Percentiles rank a stretch among this genome's conserved stretches.
phyloP scores from a whole-genome alignment of 1,140 invertebrate species.

The Pseudomyrmex gracilis region DNA sequence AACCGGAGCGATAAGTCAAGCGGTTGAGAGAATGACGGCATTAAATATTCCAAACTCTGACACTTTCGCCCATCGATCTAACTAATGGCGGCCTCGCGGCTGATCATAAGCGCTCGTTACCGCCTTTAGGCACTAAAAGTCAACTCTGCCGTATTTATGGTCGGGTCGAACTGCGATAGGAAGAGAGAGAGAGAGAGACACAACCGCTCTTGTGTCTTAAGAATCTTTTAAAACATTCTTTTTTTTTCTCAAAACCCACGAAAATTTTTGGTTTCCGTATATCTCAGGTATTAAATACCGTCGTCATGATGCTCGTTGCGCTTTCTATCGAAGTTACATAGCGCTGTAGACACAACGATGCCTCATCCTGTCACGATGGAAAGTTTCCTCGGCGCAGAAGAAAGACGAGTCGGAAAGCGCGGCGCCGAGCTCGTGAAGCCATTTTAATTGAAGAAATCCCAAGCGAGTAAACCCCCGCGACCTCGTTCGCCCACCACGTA shows the following conservation, averaged over 20 bases:
- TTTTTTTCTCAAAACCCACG: neutral
- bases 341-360: neutral
- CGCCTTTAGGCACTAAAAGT: conserved; percentile 51
- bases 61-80: conserved; percentile 71
- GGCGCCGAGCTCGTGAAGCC: conserved; percentile 8
- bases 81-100: conserved; percentile 57
- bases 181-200: conserved; percentile 46
- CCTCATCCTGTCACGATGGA: conserved; percentile 34
- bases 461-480: neutral
- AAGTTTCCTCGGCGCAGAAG: neutral
- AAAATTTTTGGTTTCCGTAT: conserved; percentile 23
- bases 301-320: conserved; percentile 31
- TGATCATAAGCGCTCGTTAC: conserved; percentile 62
- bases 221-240: neutral
- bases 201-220: neutral
- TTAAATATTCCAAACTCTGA: conserved; percentile 53
- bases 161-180: conserved; percentile 50
- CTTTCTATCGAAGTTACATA: conserved; percentile 53
- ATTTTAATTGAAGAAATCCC: conserved; percentile 40
- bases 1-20: conserved; percentile 20
- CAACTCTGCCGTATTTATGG: conserved; percentile 64
- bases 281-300: conserved; percentile 1
- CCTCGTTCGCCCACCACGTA: conserved; percentile 45
- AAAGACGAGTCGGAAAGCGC: conserved; percentile 2
- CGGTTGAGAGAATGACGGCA: conserved; percentile 47